phyloP scores from a whole-genome alignment of 2,113 vertebrate species.

The Ceyx melanurus region DNA sequence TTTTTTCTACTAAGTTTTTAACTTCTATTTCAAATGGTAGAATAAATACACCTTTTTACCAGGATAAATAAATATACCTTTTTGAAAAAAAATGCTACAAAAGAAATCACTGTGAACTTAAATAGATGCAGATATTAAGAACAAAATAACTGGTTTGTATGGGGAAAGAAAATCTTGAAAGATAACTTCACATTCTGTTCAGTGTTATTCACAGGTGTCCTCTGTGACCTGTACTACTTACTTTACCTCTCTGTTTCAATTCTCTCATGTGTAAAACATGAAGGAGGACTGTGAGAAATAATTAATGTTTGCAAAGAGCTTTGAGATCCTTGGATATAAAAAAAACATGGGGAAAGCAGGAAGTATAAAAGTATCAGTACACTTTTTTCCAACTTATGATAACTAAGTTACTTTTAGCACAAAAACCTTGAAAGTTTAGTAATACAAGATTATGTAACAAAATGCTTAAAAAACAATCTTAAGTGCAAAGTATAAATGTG shows the following conservation, averaged over 20 bases:
- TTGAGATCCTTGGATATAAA: constrained; percentile 41
- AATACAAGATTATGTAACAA: neutral
- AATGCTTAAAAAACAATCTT: neutral
- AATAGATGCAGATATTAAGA: constrained; percentile 1
- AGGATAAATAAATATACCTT: neutral
- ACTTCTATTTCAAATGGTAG: neutral
- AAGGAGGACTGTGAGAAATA: constrained; percentile 48
- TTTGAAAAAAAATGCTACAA: neutral
- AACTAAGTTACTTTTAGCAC: neutral
- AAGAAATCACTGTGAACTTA: neutral
- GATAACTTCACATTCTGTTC: constrained; percentile 17
- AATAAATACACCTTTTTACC: neutral
- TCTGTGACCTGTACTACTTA: constrained; percentile 67
- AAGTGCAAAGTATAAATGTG: neutral
- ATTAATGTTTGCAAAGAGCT: constrained; percentile 55
- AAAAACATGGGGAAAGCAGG: neutral
- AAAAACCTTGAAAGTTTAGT: constrained; percentile 42
- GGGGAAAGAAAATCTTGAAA: neutral
- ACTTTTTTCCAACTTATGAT: neutral
- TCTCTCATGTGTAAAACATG: constrained; percentile 46
- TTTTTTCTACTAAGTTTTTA: neutral
- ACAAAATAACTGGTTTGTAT: neutral
- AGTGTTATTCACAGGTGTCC: constrained; percentile 46
- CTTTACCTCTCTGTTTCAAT: constrained; percentile 29
- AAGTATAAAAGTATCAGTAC: neutral